Evolutionary conservation across 1,140 invertebrate genomes (phyloP), one percentile per base, ranked within the genome.

Genomic region (Lucilia cuprina): DNA sequence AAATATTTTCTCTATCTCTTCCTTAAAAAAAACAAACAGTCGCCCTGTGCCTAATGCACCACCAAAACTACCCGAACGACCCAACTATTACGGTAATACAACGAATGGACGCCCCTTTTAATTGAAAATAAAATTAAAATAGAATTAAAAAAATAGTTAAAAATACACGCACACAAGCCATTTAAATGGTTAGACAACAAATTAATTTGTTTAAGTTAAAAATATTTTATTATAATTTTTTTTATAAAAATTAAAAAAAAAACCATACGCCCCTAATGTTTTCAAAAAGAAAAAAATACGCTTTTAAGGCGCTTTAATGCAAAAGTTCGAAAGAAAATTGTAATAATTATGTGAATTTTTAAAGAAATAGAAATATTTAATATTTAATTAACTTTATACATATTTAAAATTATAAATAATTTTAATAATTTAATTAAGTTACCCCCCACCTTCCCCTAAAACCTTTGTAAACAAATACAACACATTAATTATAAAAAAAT

Each of bases 1-100:
- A 30, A 85, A 84, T 47, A 83, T 86, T 70, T 84, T 25, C 21
- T 21, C 47, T 84, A 78, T 82, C 60, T 74, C 82, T 80, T 25
- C 50, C 35, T 47, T 84, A 85, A 75, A 84, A 83, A 82, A 78
- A 74, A 84, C 85, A 35, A 30, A 30, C 60, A 90, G 89, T 74
- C 89, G 88, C 35, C 88, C 88, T 17, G 87, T 86, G n/a, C 86
- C 86, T 77, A 90, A 88, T 86, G 86, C 86, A 9, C 88, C 89
- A 83, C 89, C 89, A 70, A 89, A 88, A 83, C 85, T 90, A 75
- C 89, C 89, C 21, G 89, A 90, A 83, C 86, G 89, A 30, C 88
- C 88, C 5, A 88, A 87, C 13, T 88, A 89, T 74, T 88, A 88
- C 70, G 88, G 88, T n/a, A 89, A 88, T 60, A 89, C 86, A 34